Base-by-base conservation (phyloP, 2,888 invertebrate species). In the Conchocele bisecta region DNA sequence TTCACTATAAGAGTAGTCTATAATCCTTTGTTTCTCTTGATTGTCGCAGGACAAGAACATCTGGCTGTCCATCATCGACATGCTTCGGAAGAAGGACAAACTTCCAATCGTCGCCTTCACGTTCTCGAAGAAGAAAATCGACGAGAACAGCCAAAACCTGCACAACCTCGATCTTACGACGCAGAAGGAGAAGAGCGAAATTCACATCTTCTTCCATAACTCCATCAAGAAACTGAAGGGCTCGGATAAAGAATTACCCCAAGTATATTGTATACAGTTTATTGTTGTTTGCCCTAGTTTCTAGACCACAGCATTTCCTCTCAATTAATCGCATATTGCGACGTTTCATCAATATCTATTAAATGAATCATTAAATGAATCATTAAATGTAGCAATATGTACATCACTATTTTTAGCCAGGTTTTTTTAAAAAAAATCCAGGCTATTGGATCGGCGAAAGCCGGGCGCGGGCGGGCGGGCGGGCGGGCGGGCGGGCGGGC, bases 21-120 rank as follows among this genome's bases (percentile, higher is more conserved):
- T n/a, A n/a, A n/a, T n/a, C n/a, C n/a, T 35, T 35, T 11, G n/a
- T n/a, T n/a, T 35, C 11, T 17, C 6, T 15, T n/a, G 20, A 41
- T 17, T 35, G 28, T 50, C 71, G 11, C 94, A 96, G 84, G 97
- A 98, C 81, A 95, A 90, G 78, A 90, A 90, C 73, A 79, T 90
- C 3, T 91, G 91, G 91, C 75, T 90, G 42, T 90, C 91, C 4
- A 81, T 92, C 48, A 94, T 98, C 42, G 95, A 95, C 81, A 96
- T 97, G 92, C 93, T 99, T 57, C 94, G 94, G 83, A 94, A 94
- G 71, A 93, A 94, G 70, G 95, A 98, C 83, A 95, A 97, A 88
- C 92, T 99, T 60, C 99, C 99, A 0, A 96, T 97, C 0, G 98
- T 99, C 0, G 95, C 96, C 0, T 99, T 99, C 89, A 97, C 97